phyloP scores from a whole-genome alignment of 2,113 vertebrate genomes.

The Pampusana beccarii region DNA sequence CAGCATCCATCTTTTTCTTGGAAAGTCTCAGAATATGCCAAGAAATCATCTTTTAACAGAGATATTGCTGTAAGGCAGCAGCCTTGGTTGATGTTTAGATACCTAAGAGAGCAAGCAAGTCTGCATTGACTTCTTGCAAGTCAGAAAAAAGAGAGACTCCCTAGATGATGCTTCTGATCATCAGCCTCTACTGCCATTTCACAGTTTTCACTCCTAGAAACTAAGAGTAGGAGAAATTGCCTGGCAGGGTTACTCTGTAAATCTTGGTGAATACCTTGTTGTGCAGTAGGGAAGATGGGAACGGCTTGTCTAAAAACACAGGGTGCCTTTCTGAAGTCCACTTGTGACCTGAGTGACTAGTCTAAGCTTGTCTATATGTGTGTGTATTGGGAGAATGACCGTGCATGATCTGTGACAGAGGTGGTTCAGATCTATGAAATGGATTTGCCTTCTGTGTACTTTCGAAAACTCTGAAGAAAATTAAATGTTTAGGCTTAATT shows the following conservation, averaged over 20 bases:
- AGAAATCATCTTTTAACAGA: neutral
- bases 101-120: neutral
- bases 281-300: neutral
- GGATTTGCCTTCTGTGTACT: neutral
- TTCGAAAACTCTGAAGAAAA: neutral
- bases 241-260: neutral
- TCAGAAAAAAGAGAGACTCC: neutral
- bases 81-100: neutral
- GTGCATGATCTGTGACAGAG: neutral
- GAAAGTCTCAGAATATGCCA: neutral
- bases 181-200: neutral
- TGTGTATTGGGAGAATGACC: neutral
- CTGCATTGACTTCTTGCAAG: neutral
- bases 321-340: neutral
- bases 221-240: neutral
- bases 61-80: neutral
- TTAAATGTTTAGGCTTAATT: neutral
- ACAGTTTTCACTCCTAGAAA: neutral
- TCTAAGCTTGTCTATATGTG: fast-evolving
- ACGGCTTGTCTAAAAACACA: neutral
- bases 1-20: neutral
- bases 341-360: neutral
- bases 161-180: neutral
- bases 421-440: neutral
- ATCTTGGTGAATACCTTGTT: neutral